Conservation (phyloP, 2,113 vertebrate species). For the Geococcyx californianus region DNA sequence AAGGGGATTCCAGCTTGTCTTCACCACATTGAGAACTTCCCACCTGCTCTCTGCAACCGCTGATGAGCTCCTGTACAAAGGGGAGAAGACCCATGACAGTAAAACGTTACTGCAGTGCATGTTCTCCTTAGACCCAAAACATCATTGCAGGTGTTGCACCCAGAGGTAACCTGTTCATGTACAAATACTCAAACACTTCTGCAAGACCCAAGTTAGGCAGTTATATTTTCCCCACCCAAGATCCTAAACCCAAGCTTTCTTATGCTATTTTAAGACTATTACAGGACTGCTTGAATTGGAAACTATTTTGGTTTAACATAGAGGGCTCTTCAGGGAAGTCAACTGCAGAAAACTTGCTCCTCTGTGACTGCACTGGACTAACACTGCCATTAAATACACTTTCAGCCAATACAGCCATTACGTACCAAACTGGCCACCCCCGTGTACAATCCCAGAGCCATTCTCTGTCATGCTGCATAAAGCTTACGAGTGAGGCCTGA, state of each 20-base stretch:
- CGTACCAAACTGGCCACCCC: not conserved
- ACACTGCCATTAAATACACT: not conserved
- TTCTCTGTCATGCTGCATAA: not conserved
- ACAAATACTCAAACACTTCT: not conserved
- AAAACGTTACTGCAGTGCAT: not conserved
- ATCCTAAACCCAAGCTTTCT: not conserved
- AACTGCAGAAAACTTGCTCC: not conserved
- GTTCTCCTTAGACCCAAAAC: not conserved
- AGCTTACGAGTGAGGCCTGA: not conserved
- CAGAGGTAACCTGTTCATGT: not conserved
- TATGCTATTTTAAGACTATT: not conserved
- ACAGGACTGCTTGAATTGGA: not conserved
- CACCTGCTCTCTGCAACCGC: not conserved
- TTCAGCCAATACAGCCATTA: not conserved
- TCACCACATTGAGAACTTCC: not conserved
- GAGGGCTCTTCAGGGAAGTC: not conserved
- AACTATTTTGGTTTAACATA: not conserved
- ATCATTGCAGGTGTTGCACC: not conserved
- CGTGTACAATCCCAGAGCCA: not conserved
- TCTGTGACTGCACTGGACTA: not conserved
- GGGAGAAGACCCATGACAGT: not conserved
- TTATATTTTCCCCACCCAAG: not conserved
- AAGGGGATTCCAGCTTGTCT: slow-evolving; percentile 24
- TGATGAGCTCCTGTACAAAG: not conserved
- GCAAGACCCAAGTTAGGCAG: not conserved